Percentiles rank a stretch among this genome's conserved stretches.
phyloP scores from a whole-genome alignment of 2,797 vertebrate species.

The Nannoperca obscura region DNA sequence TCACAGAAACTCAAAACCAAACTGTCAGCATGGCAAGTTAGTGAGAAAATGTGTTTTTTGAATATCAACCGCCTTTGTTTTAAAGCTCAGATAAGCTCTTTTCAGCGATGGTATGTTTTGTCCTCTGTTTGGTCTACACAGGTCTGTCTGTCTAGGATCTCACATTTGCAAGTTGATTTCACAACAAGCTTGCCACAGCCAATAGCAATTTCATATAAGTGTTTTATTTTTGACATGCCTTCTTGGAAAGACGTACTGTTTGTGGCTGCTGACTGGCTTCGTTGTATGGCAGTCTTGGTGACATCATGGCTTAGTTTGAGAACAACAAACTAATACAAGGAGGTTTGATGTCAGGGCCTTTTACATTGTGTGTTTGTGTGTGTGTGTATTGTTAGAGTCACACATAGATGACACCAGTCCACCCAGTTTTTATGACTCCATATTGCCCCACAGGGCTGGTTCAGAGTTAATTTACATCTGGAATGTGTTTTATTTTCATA shows the following conservation, averaged over 20 bases:
- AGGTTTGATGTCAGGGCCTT: not conserved
- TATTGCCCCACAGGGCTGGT: not conserved
- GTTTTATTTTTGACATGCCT: conserved; percentile 3
- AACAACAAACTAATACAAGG: conserved; percentile 27
- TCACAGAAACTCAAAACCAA: not conserved
- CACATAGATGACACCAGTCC: conserved; percentile 6
- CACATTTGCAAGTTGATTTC: conserved; percentile 7
- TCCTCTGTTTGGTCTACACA: not conserved
- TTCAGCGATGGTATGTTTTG: not conserved
- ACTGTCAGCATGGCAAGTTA: not conserved
- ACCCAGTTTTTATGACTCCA: conserved; percentile 5
- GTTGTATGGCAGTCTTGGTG: conserved; percentile 35
- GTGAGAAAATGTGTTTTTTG: not conserved
- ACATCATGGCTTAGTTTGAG: conserved; percentile 39
- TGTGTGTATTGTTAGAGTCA: conserved; percentile 3
- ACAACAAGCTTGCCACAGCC: not conserved
- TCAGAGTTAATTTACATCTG: not conserved
- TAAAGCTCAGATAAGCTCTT: not conserved
- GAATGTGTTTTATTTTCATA: not conserved
- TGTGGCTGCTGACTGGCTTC: conserved; percentile 29
- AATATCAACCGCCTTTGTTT: not conserved
- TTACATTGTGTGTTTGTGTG: not conserved
- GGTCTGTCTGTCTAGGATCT: not conserved
- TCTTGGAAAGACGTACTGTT: conserved; percentile 23
- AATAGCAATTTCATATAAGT: conserved; percentile 2